Percentiles rank a stretch among this genome's conserved stretches.
phyloP scores from a whole-genome alignment of 1,140 invertebrate species.

The Cydia amplana region DNA sequence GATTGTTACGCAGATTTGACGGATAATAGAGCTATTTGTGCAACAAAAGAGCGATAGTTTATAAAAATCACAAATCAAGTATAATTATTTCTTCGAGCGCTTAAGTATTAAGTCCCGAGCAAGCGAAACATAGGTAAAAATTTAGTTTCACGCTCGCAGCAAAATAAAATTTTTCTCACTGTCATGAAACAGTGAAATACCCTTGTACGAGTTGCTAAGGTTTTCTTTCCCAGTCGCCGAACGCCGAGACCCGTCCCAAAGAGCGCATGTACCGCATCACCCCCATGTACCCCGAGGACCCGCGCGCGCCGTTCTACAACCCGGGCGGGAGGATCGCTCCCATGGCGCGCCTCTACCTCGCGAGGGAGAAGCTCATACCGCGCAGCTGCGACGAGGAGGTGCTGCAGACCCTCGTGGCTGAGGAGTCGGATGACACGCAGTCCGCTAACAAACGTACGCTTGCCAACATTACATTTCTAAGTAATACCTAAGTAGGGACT shows the following conservation, averaged over 20 bases:
- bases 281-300: constrained; percentile 91
- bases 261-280: constrained; percentile 95
- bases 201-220: too few relatives aligned
- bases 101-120: too few relatives aligned
- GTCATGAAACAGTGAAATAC: too few relatives aligned
- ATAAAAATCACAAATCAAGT: too few relatives aligned
- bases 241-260: constrained; percentile 90
- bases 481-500: too few relatives aligned
- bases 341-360: constrained; percentile 87
- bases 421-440: constrained; percentile 87
- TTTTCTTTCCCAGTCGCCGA: constrained; percentile 85
- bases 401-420: constrained; percentile 81
- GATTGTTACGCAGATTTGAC: too few relatives aligned
- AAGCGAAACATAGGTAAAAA: too few relatives aligned
- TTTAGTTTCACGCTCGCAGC: too few relatives aligned
- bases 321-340: constrained; percentile 88
- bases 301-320: constrained; percentile 95
- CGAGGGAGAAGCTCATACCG: constrained; percentile 85
- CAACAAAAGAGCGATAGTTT: too few relatives aligned
- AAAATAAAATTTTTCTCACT: too few relatives aligned
- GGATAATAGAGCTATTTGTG: too few relatives aligned
- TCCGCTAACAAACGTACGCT: constrained; percentile 85
- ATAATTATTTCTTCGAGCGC: too few relatives aligned
- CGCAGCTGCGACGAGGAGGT: constrained; percentile 86
- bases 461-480: not conserved